Base-by-base conservation (phyloP, 2,888 invertebrate species). In the Crossocerus cetratus region DNA sequence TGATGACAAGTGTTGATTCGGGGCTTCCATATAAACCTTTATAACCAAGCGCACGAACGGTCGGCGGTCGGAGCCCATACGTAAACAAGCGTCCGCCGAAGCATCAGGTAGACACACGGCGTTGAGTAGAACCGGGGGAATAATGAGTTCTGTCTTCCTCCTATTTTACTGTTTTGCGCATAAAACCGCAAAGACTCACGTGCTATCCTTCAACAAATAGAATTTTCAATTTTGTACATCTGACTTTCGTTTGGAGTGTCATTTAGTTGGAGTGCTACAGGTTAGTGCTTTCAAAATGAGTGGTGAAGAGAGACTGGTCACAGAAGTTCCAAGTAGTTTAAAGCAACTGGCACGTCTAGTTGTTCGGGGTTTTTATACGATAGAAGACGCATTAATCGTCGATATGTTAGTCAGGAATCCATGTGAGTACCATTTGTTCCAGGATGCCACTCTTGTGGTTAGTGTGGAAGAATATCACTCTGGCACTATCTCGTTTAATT, bases 391-490 rank as follows among this genome's bases (percentile, higher is more conserved):
- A 0, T 93, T 99, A 23, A 96, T 99, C 66, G 95, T 99, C 61
- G 98, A 99, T 90, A 97, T 99, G 96, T 92, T 99, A 56, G 97
- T 99, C 58, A 93, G 98, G 86, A 97, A 98, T 92, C 98, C 98
- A 22, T 98, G 98, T 94, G 92, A 91, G 94, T 92, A 65, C 57
- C 32, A 32, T 32, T 32, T 32, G 5, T n/a, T 44, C 5, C 8
- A 32, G 32, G 4, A 32, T 32, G 32, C 8, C 32, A 32, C 32
- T 1, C 5, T 32, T 32, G 32, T 32, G 32, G 4, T 8, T 32
- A 32, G 11, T 32, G 32, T 32, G 32, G 32, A 11, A 3, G 0
- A 32, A 32, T 32, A 32, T 32, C 32, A 32, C 32, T 32, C 32
- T 32, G 32, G 32, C 32, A 32, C 32, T 32, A 32, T 32, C 32